Evolutionary conservation across 2,888 invertebrate genomes (phyloP).

Genomic region (Strigamia crassipes): DNA sequence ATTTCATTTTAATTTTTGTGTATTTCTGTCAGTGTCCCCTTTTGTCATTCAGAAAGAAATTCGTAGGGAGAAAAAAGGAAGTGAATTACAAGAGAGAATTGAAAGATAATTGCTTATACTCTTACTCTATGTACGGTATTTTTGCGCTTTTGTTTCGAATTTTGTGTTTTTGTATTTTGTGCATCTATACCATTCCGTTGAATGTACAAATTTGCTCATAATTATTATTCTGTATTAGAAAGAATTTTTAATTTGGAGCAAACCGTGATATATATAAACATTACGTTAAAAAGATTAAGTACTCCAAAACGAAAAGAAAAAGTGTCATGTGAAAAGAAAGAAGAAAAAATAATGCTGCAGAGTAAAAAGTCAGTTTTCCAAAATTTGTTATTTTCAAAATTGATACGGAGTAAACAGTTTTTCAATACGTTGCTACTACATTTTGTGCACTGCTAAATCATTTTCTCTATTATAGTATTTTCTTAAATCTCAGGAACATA

Average conservation of each 20-base stretch:
- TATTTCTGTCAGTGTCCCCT: constrained; percentile 40
- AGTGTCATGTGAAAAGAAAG: background rate
- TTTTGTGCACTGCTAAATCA: constrained; percentile 8
- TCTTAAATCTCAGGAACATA: constrained; percentile 12
- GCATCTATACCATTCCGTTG: constrained; percentile 42
- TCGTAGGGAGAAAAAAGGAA: constrained; percentile 6
- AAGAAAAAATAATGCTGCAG: background rate
- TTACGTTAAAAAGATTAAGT: background rate
- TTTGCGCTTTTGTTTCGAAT: constrained; percentile 27
- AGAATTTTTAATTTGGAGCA: constrained; percentile 35
- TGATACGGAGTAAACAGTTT: background rate
- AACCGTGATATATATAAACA: constrained; percentile 24
- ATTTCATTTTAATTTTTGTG: constrained; percentile 34
- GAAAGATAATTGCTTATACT: constrained; percentile 38
- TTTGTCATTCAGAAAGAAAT: constrained; percentile 36
- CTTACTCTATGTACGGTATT: constrained; percentile 39
- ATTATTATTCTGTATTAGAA: constrained; percentile 33
- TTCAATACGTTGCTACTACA: constrained; percentile 3
- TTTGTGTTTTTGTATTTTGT: constrained; percentile 37
- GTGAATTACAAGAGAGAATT: background rate
- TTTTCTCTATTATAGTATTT: constrained; percentile 10
- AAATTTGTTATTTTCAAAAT: constrained; percentile 12
- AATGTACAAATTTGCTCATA: constrained; percentile 39
- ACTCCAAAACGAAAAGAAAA: constrained; percentile 1
- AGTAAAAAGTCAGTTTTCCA: constrained; percentile 6